Evolutionary conservation across 35 echinoderm and acorn worm genomes (phyloP), one percentile per base, ranked within the genome.

Genomic region (Strongylocentrotus purpuratus): DNA sequence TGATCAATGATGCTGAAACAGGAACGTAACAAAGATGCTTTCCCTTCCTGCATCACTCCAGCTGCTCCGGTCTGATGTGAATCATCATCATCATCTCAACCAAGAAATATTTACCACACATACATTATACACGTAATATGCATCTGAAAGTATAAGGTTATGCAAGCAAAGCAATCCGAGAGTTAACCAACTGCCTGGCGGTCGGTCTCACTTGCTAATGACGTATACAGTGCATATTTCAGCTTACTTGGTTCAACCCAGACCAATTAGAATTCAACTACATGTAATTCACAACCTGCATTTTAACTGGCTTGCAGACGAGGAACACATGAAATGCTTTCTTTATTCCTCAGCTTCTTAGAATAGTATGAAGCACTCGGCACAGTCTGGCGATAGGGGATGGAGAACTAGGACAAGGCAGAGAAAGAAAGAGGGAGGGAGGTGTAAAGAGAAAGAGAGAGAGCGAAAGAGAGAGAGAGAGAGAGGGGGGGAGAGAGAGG

Each of bases 101-200:
- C 20, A 47, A 90, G 46, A 45, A 14, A 20, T 47, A 45, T 35
- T 90, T 35, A 90, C 13, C 33, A 90, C 46, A 35, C 33, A 47
- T 65, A 65, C 33, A n/a, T n/a, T 41, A 41, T 41, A 35, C 91
- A 93, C 58, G 45, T 18, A 65, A 31, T 94, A 65, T 71, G 6
- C 46, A 46, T 48, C 46, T 93, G 33, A 46, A 48, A 47, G 93
- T 94, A 61, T 55, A 32, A 55, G 70, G 58, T 55, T 55, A 94
- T 65, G 70, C 93, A 94, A 65, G 58, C 52, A 94, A 31, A 41
- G 58, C 58, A 94, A 47, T 59, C 31, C 0, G 58, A 65, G 31
- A 50, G 28, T 93, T 28, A 8, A 48, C 48, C 52, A 93, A 46
- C 46, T 58, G 46, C 14, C 31, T 93, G 31, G 32, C 32, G 46